Base-by-base conservation (phyloP, 2,113 vertebrate genomes). In the Tautogolabrus adspersus region DNA sequence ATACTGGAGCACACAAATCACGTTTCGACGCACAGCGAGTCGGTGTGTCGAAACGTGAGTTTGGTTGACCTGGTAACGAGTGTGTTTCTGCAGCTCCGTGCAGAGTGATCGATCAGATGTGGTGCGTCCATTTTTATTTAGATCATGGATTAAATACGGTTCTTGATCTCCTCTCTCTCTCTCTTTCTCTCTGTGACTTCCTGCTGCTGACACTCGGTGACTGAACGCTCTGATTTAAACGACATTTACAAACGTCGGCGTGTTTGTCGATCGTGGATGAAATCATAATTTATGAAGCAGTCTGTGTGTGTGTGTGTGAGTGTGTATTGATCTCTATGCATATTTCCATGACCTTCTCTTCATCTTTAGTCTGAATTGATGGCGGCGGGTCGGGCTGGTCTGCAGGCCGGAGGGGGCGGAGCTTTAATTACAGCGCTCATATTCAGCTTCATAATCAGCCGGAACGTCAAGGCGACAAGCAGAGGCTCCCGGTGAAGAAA, bases 391-490 rank as follows among this genome's bases (percentile, higher is more conserved):
- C 15, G 23, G 64, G 51, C 22, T 1, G 38, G 52, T 19, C 34
- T 49, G 46, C 46, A 49, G 40, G 34, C 30, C 21, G 47, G 60
- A 0, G 9, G 37, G 58, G 82, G 71, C 3, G 75, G 68, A 52
- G 62, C 77, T 72, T 75, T 73, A 77, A 84, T 77, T 42, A 81
- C 63, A 63, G 16, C 34, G 6, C 42, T 64, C 72, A 72, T 72
- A 61, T 69, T 66, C 44, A n/a, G 64, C 61, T 68, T 72, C 54
- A 63, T 81, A 66, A 76, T 71, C 61, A 65, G 56, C 51, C 4
- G 58, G 42, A 69, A 74, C 47, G 23, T 49, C 68, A 61, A 22
- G 10, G 57, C 26, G 74, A 81, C 75, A 23, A 42, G 73, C 44
- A 62, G 75, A 51, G 72, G 60, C 63, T 59, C 44, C 52, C 12